Evolutionary conservation across 2,797 vertebrate species (phyloP).

Genomic region (Spinus olivaceus): DNA sequence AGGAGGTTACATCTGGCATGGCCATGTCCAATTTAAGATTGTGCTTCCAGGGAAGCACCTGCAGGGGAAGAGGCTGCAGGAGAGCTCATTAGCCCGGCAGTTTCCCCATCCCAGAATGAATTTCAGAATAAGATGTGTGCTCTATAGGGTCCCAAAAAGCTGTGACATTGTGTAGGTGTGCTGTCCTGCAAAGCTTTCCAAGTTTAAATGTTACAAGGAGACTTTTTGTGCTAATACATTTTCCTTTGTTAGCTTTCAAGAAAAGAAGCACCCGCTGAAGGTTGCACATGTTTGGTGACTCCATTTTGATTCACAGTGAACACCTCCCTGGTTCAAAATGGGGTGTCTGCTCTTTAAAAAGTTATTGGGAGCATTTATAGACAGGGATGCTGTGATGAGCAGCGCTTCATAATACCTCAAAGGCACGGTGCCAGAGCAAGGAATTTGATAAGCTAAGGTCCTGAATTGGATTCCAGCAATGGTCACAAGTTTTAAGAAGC

Average conservation of each 20-base stretch:
- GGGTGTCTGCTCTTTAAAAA: slow-evolving; percentile 33
- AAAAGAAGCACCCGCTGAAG: slow-evolving; percentile 37
- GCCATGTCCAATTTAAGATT: slow-evolving; percentile 49
- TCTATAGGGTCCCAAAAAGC: slow-evolving; percentile 51
- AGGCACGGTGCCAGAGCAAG: slow-evolving; percentile 39
- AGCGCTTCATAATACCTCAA: slow-evolving; percentile 41
- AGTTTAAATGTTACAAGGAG: slow-evolving; percentile 46
- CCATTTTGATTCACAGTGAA: slow-evolving; percentile 64
- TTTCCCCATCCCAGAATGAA: slow-evolving; percentile 35
- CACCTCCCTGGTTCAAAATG: slow-evolving; percentile 50
- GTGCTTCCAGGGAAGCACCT: slow-evolving; percentile 49
- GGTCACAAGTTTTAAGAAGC: slow-evolving; percentile 55
- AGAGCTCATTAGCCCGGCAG: slow-evolving; percentile 69
- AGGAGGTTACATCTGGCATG: background rate
- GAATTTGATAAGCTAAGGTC: slow-evolving; percentile 53
- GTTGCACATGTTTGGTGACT: slow-evolving; percentile 33
- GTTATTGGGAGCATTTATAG: slow-evolving; percentile 48
- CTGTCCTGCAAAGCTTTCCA: slow-evolving; percentile 52
- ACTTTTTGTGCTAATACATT: slow-evolving; percentile 43
- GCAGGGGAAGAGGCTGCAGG: slow-evolving; percentile 63
- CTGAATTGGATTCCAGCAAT: slow-evolving; percentile 61
- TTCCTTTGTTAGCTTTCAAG: slow-evolving; percentile 50
- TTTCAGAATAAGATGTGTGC: slow-evolving; percentile 42
- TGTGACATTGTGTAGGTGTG: slow-evolving; percentile 37
- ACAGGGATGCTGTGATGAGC: slow-evolving; percentile 8